Evolutionary conservation across 2,888 invertebrate species (phyloP), one percentile per base, ranked within the genome.

Genomic region (Caenorhabditis imperialis): DNA sequence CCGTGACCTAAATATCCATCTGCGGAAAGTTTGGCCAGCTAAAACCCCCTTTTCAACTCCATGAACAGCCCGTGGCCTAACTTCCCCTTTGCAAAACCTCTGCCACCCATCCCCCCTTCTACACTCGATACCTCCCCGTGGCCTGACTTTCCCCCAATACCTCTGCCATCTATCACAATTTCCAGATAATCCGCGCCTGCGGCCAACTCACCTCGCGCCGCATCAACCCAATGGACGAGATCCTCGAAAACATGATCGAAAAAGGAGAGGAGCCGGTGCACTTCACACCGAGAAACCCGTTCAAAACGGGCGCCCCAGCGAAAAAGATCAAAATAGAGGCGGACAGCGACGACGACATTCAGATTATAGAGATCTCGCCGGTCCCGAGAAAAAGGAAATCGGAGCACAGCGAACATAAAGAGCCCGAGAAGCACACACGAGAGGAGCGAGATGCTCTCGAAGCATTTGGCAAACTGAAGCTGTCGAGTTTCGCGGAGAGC

Each of bases 321-420:
- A 55, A 50, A 27, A 54, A 48, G 35, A 60, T 57, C 14, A 73
- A 73, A 60, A 14, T 44, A 3, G 73, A 73, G 30, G 27, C 7
- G 1, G 61, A 55, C n/a, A 60, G 54, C 37, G 74, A 74, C 27
- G 69, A 62, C 48, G 74, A 74, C 27, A 74, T 73, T n/a, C 51
- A 73, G 20, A 54, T 74, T 4, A 74, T 74, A 4, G 69, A 74
- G 14, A 12, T 67, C 12, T 35, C 44, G 18, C 40, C 53, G 8
- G 6, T 27, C 16, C 10, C 18, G 18, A 58, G 33, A 23, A 16
- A 44, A 16, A 20, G 33, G 18, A 12, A 4, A 33, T 12, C 44
- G 6, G 35, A 44, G 10, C 16, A 20, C 7, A 27, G 23, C 8
- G 25, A 42, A 16, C 27, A 30, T 8, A 47, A 53, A 23, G 60